Evolutionary conservation across 2,113 vertebrate genomes (phyloP), one percentile per base, ranked within the genome.

Genomic region (Cheilinus undulatus): DNA sequence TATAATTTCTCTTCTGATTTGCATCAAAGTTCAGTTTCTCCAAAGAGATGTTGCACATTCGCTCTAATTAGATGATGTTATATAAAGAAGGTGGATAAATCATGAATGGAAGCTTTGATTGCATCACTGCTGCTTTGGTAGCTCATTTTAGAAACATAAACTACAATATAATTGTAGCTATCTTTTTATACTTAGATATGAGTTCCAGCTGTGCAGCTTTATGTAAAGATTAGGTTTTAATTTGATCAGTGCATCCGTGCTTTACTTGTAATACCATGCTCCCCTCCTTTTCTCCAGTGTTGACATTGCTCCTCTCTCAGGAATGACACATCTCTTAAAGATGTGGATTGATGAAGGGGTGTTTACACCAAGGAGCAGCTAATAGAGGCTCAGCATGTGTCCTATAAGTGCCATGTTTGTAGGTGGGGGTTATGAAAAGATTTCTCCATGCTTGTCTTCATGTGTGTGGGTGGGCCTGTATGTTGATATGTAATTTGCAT

Each of bases 401-500:
- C 12, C 40, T 46, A 12, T 52, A 23, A 22, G 32, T 24, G 28
- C 22, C 38, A 7, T 23, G 38, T 27, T 36, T 26, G 54, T 38
- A 30, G n/a, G 46, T 22, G 24, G 10, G 20, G 50, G n/a, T 12
- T 19, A 13, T 65, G 69, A 63, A 66, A 49, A 7, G 45, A 69
- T 59, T 3, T 3, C 8, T 48, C 17, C n/a, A 7, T 49, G 42
- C 14, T 24, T 43, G 64, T 59, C 13, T 40, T 20, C 7, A 1
- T 17, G 36, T 46, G 67, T 63, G 65, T 48, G 54, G 43, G 69
- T 15, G 62, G 61, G 26, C 7, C 19, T 11, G 17, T 10, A 4
- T 53, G 49, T 17, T 49, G 0, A 60, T n/a, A 42, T 60, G 64
- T 74, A 4, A 80, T 79, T 69, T 78, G 58, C 57, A 50, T 74